Evolutionary conservation across 2,888 invertebrate species (phyloP).

Genomic region (Stenotaenia linearis): DNA sequence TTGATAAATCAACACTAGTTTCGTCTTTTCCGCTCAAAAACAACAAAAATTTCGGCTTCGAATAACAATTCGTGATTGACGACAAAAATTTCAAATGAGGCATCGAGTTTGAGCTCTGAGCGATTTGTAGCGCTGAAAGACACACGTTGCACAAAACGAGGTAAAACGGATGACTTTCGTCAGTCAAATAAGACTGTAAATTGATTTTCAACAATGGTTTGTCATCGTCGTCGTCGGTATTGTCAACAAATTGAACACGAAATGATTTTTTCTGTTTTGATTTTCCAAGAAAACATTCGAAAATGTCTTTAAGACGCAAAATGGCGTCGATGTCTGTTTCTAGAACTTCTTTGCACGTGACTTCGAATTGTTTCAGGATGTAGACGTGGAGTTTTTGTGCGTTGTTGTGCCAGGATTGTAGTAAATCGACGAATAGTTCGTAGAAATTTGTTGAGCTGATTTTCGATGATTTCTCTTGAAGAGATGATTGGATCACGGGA

Average conservation of each 20-base stretch:
- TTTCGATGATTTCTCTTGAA: constrained; percentile 39
- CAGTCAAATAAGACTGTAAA: neutral
- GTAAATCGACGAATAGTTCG: neutral
- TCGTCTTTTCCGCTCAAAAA: constrained; percentile 10
- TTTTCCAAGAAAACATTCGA: neutral
- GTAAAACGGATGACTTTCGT: neutral
- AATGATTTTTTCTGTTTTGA: neutral
- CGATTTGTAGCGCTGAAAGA: neutral
- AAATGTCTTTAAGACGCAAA: neutral
- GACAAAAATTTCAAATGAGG: neutral
- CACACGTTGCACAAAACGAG: neutral
- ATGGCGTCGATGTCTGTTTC: neutral
- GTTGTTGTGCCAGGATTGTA: neutral
- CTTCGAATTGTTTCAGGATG: neutral
- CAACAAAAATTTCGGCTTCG: constrained; percentile 10
- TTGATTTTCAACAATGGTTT: neutral
- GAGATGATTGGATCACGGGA: constrained; percentile 42
- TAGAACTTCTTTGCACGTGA: neutral
- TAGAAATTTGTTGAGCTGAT: neutral
- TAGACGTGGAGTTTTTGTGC: neutral
- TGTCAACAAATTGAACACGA: neutral
- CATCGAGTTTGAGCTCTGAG: neutral
- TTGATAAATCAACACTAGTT: neutral
- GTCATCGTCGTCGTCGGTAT: neutral
- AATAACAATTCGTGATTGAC: constrained; percentile 1